phyloP scores from a whole-genome alignment of 2,888 invertebrate genomes.

The Heliconius charithonia region DNA sequence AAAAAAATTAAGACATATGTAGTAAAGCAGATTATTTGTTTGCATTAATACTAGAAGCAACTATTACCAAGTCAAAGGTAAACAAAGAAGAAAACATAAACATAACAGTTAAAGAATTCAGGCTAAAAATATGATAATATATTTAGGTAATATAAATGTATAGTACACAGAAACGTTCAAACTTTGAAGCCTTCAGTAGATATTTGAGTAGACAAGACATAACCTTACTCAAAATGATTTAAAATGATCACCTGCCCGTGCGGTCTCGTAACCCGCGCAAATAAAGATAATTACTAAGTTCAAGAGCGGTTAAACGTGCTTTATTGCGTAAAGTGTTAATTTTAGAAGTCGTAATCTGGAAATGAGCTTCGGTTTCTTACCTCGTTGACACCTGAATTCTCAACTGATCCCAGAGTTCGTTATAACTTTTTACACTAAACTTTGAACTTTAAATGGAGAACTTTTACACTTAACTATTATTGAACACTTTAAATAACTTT shows the following conservation, averaged over 20 bases:
- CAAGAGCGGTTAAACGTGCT: slow-evolving; percentile 52
- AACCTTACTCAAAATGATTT: slow-evolving; percentile 77
- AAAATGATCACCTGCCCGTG: slow-evolving; percentile 69
- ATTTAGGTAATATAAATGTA: not conserved
- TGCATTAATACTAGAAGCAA: slow-evolving; percentile 37
- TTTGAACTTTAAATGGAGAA: slow-evolving; percentile 69
- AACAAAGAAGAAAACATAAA: slow-evolving; percentile 44
- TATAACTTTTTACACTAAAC: slow-evolving; percentile 79
- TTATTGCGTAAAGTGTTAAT: slow-evolving; percentile 62
- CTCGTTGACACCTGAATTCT: slow-evolving; percentile 84
- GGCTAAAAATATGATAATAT: not conserved
- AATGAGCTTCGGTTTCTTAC: slow-evolving; percentile 79
- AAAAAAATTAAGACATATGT: not conserved
- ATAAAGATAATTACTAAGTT: slow-evolving; percentile 51
- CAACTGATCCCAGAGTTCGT: slow-evolving; percentile 80
- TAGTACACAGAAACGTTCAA: slow-evolving; percentile 32
- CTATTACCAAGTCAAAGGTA: slow-evolving; percentile 54
- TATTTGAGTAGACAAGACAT: slow-evolving; percentile 65
- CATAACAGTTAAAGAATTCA: not conserved
- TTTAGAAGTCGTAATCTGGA: slow-evolving; percentile 70
- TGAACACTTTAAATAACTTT: slow-evolving; percentile 67
- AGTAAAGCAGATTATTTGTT: slow-evolving; percentile 24
- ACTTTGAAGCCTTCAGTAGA: slow-evolving; percentile 41
- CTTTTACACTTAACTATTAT: slow-evolving; percentile 60
- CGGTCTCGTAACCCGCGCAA: slow-evolving; percentile 33